Evolutionary conservation across 35 echinoderm and acorn worm species (phyloP), one percentile per base, ranked within the genome.

Genomic region (Chiridota heheva): DNA sequence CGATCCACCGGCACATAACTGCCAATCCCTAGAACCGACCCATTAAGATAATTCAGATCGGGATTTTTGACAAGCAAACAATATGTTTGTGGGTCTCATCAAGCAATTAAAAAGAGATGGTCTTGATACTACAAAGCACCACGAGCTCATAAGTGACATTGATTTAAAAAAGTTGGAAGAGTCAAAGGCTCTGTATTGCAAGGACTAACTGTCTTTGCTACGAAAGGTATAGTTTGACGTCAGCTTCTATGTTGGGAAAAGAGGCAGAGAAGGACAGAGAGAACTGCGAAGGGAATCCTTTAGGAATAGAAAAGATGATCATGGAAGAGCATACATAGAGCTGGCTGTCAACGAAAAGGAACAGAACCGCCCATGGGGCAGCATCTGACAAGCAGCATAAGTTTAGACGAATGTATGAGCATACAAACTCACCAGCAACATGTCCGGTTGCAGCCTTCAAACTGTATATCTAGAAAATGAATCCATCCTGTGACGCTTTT

Each of bases 181-280:
- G 26, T 18, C 37, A 24, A 31, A 33, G 24, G 69, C 25, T 31
- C 8, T 57, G n/a, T 40, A 16, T 33, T 35, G 1, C 42, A 20
- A 77, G 12, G 58, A 61, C 34, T 33, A 17, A 59, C 31, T 26
- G 32, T 18, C 44, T 36, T 58, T 80, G 5, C 40, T 80, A 20
- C 43, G 55, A 22, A 22, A 61, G 26, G 36, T 63, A 36, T 80
- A 58, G 76, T 80, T 80, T 29, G 38, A 60, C 42, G 55, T 80
- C 3, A 42, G 20, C 18, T 61, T 80, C 24, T 80, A 77, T 31
- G 60, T 80, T 80, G 25, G 76, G 28, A 51, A 58, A 5, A 31
- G 76, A 29, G 76, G 76, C 17, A 60, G 76, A 12, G 73, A 77
- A 12, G 73, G 58, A 39, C 76, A 61, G 38, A 7, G 76, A 22